These are phyloP conservation scores for Pelecanoides urinatrix DNA, from an alignment of 2,113 vertebrate genomes.

Conservation along the genomic window DNA sequence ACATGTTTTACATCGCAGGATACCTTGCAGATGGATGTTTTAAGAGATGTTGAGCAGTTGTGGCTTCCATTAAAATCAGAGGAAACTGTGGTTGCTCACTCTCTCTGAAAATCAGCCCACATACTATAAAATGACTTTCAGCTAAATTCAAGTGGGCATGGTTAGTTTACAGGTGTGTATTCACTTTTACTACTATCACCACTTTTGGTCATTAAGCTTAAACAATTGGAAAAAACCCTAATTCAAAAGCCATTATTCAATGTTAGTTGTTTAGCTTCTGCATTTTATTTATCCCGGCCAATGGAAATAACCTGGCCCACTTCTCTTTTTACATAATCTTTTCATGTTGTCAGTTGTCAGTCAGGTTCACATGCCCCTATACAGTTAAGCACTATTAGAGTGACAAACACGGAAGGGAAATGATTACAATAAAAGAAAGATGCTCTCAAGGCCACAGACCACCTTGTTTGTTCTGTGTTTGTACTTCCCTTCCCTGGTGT, in stretches of 20 bases:
- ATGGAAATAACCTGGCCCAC: neutral
- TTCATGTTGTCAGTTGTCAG: neutral
- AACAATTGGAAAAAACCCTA: neutral
- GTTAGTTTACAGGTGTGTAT: neutral
- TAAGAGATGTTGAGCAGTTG: neutral
- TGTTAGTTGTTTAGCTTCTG: neutral
- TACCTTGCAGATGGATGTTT: neutral
- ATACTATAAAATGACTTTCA: neutral
- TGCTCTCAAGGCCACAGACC: neutral
- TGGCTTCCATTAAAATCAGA: neutral
- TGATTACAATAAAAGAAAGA: neutral
- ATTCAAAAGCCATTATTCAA: neutral
- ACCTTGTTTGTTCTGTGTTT: constrained; percentile 17
- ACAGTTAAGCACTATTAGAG: neutral
- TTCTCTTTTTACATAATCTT: neutral
- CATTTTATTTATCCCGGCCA: neutral
- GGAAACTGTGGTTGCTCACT: neutral
- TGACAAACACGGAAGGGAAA: neutral
- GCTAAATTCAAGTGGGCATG: neutral
- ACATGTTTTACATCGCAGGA: neutral
- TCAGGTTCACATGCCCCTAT: neutral
- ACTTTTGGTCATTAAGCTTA: neutral
- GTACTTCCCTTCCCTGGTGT: constrained; percentile 26
- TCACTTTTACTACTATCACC: neutral
- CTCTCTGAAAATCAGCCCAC: neutral